Conservation (phyloP, 92 coral and sea anemone genomes). For the Actinostola sp. region DNA sequence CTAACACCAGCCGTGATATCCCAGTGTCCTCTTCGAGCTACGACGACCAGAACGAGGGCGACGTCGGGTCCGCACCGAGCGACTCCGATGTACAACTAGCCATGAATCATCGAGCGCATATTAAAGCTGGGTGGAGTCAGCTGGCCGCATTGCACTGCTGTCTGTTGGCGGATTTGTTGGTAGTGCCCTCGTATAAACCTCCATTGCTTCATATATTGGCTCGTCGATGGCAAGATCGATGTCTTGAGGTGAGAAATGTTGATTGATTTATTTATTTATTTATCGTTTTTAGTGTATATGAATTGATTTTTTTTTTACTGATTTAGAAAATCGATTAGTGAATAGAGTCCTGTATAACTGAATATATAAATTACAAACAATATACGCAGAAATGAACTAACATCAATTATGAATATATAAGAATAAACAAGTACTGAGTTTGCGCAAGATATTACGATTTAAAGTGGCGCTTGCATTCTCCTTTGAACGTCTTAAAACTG, state of each 20-base stretch:
- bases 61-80: constrained; percentile 11
- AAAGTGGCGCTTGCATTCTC: too few relatives aligned
- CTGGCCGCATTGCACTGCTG: constrained; percentile 98
- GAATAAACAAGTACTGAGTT: too few relatives aligned
- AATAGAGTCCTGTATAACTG: too few relatives aligned
- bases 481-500: too few relatives aligned
- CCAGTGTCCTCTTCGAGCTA: constrained; percentile 71
- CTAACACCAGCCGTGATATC: constrained; percentile 59
- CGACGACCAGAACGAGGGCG: constrained; percentile 51
- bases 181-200: constrained; percentile 76
- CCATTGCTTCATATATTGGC: constrained; percentile 95
- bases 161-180: constrained; percentile 86
- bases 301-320: too few relatives aligned
- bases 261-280: too few relatives aligned
- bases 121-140: constrained; percentile 99
- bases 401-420: too few relatives aligned
- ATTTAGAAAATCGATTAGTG: too few relatives aligned
- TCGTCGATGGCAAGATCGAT: constrained; percentile 99
- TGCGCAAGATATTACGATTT: too few relatives aligned
- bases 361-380: too few relatives aligned
- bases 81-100: constrained; percentile 68
- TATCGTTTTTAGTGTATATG: too few relatives aligned
- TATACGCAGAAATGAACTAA: too few relatives aligned
- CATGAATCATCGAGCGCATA: constrained; percentile 97
- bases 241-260: constrained; percentile 96